Base-by-base conservation (phyloP, 1,140 invertebrate genomes). In the Drosophila baimaii region DNA sequence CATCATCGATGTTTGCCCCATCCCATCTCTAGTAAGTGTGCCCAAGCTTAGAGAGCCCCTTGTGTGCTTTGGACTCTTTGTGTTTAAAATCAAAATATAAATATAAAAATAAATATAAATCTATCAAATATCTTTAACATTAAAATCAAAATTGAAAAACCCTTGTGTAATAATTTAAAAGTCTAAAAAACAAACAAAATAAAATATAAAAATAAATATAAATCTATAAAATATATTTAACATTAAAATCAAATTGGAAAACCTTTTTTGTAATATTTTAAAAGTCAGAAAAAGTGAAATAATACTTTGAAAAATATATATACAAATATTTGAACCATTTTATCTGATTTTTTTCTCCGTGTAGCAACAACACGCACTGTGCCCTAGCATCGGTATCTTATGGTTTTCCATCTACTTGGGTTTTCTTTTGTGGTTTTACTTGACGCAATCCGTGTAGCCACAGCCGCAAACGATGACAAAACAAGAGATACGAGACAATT, bases 391-490 rank as follows among this genome's bases (percentile, higher is more conserved):
- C 44, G 71, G 39, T 80, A 41, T 79, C 58, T 64, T 47, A 37
- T 52, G 47, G 47, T 58, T 63, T 49, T 58, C 29, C 49, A 29
- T 61, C 25, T 23, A 54, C 41, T 64, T 64, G 17, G 46, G 61
- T 52, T 46, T 65, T 59, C 66, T 37, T 59, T 41, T 78, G 59
- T 72, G 81, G 72, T 57, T 68, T 68, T 68, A 78, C 82, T 85
- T 85, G 82, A 85, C 79, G 79, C 82, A 85, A 85, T 85, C 75
- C 55, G 31, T 52, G 13, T 3, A 66, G 70, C 78, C 82, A 63
- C 78, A 81, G 65, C 65, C 82, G 69, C 82, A 86, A 86, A 55
- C 58, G 77, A 81, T 84, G 81, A 75, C 82, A 86, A 84, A 75
- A 75, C 43, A 27, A 68, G n/a, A 37, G 44, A 31, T 29, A 13